phyloP scores from a whole-genome alignment of 2,888 invertebrate species.

The Callimorpha dominula region DNA sequence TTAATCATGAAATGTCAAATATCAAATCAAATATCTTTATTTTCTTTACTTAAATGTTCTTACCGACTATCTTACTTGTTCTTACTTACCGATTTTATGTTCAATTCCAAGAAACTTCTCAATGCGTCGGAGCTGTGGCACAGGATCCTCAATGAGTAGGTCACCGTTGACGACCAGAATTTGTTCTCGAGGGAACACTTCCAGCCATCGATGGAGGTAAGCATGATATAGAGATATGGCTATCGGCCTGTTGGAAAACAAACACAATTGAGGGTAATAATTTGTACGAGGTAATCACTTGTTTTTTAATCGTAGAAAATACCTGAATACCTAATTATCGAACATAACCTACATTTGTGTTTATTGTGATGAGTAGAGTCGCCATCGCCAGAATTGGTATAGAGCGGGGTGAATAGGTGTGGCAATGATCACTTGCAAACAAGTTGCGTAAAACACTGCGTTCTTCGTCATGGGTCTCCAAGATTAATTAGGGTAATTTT shows the following conservation, averaged over 20 bases:
- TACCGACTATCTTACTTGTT: not conserved
- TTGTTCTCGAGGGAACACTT: conserved; percentile 96
- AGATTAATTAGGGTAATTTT: too few relatives aligned
- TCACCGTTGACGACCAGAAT: conserved; percentile 98
- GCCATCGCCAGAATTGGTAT: too few relatives aligned
- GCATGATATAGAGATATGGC: conserved; percentile 96
- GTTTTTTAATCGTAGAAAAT: not conserved
- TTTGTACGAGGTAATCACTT: not conserved
- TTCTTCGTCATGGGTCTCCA: too few relatives aligned
- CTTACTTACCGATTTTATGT: conserved; percentile 81
- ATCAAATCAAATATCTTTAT: too few relatives aligned
- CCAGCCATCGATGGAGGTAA: conserved; percentile 96
- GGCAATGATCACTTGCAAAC: too few relatives aligned
- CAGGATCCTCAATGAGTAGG: conserved; percentile 95
- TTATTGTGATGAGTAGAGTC: too few relatives aligned
- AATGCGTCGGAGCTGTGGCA: conserved; percentile 94
- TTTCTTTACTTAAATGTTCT: not conserved
- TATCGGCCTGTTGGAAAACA: conserved; percentile 86
- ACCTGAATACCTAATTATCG: too few relatives aligned
- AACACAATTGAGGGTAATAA: not conserved
- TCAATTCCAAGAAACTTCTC: conserved; percentile 94
- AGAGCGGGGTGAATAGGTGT: too few relatives aligned
- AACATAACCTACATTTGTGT: too few relatives aligned
- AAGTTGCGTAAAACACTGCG: too few relatives aligned
- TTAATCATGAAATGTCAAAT: too few relatives aligned